Evolutionary conservation across 2,888 invertebrate species (phyloP).

Genomic region (Anarsia innoxiella): DNA sequence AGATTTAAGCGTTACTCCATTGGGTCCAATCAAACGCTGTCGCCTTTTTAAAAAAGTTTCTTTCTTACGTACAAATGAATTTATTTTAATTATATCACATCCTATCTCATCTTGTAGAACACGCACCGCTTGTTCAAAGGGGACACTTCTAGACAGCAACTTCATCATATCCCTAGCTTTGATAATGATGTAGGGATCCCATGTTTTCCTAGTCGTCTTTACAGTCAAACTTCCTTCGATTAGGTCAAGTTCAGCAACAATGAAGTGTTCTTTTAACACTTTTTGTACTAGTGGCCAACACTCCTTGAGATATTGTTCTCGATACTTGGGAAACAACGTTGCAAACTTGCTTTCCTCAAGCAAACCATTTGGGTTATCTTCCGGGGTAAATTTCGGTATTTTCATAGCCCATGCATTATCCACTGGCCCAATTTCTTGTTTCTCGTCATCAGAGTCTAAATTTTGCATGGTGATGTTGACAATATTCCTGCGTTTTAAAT

Average conservation of each 20-base stretch:
- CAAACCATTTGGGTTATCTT: slow-evolving; percentile 92
- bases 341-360: slow-evolving; percentile 97
- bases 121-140: slow-evolving; percentile 94
- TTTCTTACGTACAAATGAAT: slow-evolving; percentile 89
- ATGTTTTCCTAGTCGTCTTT: slow-evolving; percentile 95
- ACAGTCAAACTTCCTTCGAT: slow-evolving; percentile 97
- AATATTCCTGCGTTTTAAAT: slow-evolving; percentile 1
- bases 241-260: slow-evolving; percentile 92
- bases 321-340: slow-evolving; percentile 96
- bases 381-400: slow-evolving; percentile 89
- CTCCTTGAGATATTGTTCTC: slow-evolving; percentile 95
- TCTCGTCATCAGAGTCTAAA: slow-evolving; percentile 36
- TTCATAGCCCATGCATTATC: slow-evolving; percentile 92
- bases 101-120: slow-evolving; percentile 92
- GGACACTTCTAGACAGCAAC: slow-evolving; percentile 95
- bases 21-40: slow-evolving; percentile 95
- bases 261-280: slow-evolving; percentile 82
- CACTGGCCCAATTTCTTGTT: slow-evolving; percentile 72
- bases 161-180: slow-evolving; percentile 98
- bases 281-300: slow-evolving; percentile 97
- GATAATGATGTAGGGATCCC: slow-evolving; percentile 98
- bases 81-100: slow-evolving; percentile 98
- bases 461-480: slow-evolving; percentile 27
- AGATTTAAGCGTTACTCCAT: slow-evolving; percentile 98
- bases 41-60: slow-evolving; percentile 97